A percentile compares a stretch with the other conserved stretches of the same genome.
These are phyloP conservation scores for Spinus olivaceus DNA, from an alignment of 2,797 vertebrate species.

Conservation along the genomic window DNA sequence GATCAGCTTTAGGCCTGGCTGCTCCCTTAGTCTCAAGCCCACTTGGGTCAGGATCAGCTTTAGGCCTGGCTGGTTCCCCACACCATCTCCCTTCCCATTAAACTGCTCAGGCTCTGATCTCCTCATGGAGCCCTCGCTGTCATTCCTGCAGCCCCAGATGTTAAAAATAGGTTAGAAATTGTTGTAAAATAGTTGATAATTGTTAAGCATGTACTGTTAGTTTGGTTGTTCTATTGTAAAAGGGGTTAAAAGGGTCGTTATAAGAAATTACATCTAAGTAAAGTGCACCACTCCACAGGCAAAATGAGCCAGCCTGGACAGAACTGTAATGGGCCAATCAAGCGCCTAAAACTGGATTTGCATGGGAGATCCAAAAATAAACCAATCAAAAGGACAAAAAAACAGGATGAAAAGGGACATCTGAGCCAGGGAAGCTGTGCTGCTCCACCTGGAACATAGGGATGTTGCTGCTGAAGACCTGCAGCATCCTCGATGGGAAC, in stretches of 20 bases:
- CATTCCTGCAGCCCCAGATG: neutral
- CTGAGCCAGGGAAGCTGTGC: neutral
- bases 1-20: too few species aligned
- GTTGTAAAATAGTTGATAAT: neutral
- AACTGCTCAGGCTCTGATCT: neutral
- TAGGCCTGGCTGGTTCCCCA: neutral
- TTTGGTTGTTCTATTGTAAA: neutral
- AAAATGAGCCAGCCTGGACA: neutral
- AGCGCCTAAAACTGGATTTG: neutral
- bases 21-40: too few species aligned
- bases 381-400: neutral
- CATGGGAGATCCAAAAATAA: neutral
- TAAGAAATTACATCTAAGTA: neutral
- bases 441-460: neutral
- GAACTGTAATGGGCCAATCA: neutral
- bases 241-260: neutral
- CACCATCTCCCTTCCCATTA: neutral
- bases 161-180: neutral
- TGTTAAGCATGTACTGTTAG: too few species aligned
- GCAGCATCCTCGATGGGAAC: neutral
- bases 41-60: too few species aligned
- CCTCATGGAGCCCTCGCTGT: neutral
- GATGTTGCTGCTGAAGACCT: neutral
- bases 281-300: neutral
- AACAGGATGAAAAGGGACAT: neutral